These are phyloP conservation scores for Microdon myrmicae DNA, from an alignment of 2,888 invertebrate species.

Conservation along the genomic window DNA sequence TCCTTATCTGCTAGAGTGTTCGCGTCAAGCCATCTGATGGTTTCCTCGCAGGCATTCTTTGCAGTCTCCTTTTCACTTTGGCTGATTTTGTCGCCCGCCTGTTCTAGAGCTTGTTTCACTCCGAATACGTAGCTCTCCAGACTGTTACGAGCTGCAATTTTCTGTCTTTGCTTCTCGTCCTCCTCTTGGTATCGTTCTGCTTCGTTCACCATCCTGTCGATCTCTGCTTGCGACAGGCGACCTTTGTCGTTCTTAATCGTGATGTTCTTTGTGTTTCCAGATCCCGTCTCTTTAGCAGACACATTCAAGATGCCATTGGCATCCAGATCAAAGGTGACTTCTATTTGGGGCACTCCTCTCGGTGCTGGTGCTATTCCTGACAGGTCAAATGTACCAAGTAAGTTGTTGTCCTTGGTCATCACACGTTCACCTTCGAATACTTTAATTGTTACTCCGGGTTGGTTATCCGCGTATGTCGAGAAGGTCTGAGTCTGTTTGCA, in stretches of 20 bases:
- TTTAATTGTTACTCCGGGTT: slow-evolving; percentile 78
- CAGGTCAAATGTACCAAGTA: slow-evolving; percentile 94
- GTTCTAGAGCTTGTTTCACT: slow-evolving; percentile 76
- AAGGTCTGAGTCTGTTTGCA: slow-evolving; percentile 79
- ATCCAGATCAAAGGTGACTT: slow-evolving; percentile 83
- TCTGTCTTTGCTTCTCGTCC: slow-evolving; percentile 76
- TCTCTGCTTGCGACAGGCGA: slow-evolving; percentile 81
- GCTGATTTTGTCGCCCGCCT: slow-evolving; percentile 72
- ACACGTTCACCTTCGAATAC: slow-evolving; percentile 84
- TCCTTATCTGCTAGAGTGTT: slow-evolving; percentile 81
- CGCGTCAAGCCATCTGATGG: slow-evolving; percentile 78
- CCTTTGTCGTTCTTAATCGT: slow-evolving; percentile 87
- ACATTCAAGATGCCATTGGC: slow-evolving; percentile 96
- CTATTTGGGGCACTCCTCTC: slow-evolving; percentile 86
- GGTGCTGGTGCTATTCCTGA: slow-evolving; percentile 96
- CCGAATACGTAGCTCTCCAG: slow-evolving; percentile 77
- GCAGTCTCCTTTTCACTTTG: slow-evolving; percentile 77
- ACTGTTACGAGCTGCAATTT: slow-evolving; percentile 76
- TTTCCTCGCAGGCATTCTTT: slow-evolving; percentile 72
- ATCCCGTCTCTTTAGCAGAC: slow-evolving; percentile 77
- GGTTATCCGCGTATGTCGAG: slow-evolving; percentile 84
- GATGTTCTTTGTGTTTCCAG: slow-evolving; percentile 78
- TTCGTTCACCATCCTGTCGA: slow-evolving; percentile 81
- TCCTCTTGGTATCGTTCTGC: slow-evolving; percentile 80
- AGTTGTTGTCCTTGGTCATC: slow-evolving; percentile 93